A percentile compares a stretch with the other conserved stretches of the same genome.
phyloP scores from a whole-genome alignment of 2,797 vertebrate genomes.

The Rhinichthys osculus region DNA sequence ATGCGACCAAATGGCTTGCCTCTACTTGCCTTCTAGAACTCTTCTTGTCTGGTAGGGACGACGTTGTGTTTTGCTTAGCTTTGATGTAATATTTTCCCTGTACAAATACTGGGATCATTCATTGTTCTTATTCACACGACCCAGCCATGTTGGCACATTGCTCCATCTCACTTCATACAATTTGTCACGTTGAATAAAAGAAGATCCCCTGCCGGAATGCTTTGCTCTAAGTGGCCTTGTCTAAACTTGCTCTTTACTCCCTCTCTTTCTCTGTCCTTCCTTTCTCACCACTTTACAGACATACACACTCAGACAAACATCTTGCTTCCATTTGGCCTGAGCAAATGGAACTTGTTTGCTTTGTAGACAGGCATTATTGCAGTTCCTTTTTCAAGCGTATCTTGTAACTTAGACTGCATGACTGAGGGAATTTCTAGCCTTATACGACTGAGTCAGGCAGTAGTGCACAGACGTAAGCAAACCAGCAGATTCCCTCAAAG shows the following conservation, averaged over 20 bases:
- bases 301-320: slow-evolving; percentile 6
- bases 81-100: background rate
- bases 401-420: slow-evolving; percentile 18
- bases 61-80: background rate
- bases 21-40: slow-evolving; percentile 35
- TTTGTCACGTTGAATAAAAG: slow-evolving; percentile 17
- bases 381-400: slow-evolving; percentile 32
- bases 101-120: background rate
- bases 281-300: background rate
- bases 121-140: background rate
- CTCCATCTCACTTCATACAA: background rate
- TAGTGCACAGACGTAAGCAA: background rate
- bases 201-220: background rate
- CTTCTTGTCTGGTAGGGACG: background rate
- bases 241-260: slow-evolving; percentile 15
- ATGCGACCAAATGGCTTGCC: slow-evolving; percentile 20
- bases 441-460: slow-evolving; percentile 13
- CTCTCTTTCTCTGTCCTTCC: background rate
- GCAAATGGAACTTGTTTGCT: slow-evolving; percentile 12
- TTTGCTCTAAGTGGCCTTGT: background rate
- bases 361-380: slow-evolving; percentile 21
- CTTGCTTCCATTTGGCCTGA: slow-evolving; percentile 8
- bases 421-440: background rate
- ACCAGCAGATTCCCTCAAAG: background rate
- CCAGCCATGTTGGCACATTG: background rate